Percentiles rank a stretch among this genome's conserved stretches.
Evolutionary conservation across 2,797 vertebrate genomes (phyloP).

Genomic region (Tamandua tetradactyla): DNA sequence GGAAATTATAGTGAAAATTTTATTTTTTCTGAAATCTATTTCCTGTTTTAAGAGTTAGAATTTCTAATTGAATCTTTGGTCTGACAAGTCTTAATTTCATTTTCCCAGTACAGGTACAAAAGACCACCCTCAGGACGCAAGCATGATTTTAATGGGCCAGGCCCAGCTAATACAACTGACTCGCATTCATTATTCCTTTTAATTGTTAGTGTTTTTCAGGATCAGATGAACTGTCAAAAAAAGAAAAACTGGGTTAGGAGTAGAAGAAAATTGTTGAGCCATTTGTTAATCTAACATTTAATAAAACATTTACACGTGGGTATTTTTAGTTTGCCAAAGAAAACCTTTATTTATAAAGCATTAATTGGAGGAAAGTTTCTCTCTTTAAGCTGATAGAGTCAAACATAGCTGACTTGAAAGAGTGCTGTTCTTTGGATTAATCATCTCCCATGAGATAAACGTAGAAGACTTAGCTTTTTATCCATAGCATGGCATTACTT

Average conservation of each 20-base stretch:
- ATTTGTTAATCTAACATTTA: constrained; percentile 13
- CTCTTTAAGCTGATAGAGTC: constrained; percentile 14
- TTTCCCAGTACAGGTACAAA: background rate
- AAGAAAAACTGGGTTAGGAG: constrained; percentile 27
- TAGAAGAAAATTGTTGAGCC: constrained; percentile 2
- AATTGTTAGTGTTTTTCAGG: background rate
- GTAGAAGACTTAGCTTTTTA: background rate
- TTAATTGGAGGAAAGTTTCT: constrained; percentile 50
- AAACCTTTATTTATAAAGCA: constrained; percentile 45
- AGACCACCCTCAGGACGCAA: background rate
- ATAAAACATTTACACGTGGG: constrained; percentile 10
- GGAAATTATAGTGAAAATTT: background rate
- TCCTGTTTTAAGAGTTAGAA: constrained; percentile 39
- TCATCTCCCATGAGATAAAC: background rate
- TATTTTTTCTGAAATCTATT: constrained; percentile 29
- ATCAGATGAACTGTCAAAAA: background rate
- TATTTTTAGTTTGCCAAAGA: constrained; percentile 48
- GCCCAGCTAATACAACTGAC: background rate
- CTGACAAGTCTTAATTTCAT: constrained; percentile 49
- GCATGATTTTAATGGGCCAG: constrained; percentile 5
- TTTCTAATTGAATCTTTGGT: constrained; percentile 25
- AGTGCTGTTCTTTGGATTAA: background rate
- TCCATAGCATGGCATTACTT: background rate
- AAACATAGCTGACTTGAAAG: constrained; percentile 8
- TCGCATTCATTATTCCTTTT: constrained; percentile 24